Evolutionary conservation across 1,140 invertebrate species (phyloP), one percentile per base, ranked within the genome.

Genomic region (Aleiodes sp.): DNA sequence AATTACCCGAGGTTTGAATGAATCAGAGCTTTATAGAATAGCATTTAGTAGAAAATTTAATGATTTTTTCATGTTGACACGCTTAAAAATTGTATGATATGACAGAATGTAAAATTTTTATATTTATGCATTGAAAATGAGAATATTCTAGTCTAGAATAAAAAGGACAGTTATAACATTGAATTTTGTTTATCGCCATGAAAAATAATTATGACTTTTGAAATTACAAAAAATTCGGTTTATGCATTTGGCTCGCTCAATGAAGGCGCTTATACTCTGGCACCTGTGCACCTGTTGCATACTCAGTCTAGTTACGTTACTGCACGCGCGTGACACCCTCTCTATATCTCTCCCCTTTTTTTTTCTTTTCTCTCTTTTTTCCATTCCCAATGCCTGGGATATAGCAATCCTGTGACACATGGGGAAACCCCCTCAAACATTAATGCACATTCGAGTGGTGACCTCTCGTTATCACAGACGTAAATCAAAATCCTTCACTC

Each of bases 281-380:
- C 56, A 59, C 56, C 56, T 59, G 56, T 59, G 28, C 56, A 59
- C 56, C 56, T 59, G 56, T 59, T 59, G 56, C 56, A 59, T 14
- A 29, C n/a, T 14, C 29, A 31, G 9, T 8, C 56, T 59, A 59
- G 56, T 59, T 59, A 59, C 26, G 28, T 59, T 31, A 33, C 26
- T 14, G 7, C 24, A 59, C 28, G 26, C 46, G 46, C 46, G 3
- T 10, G 12, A 24, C 12, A n/a, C n/a, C n/a, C n/a, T 59, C 12
- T 59, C 10, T 31, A 24, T 59, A 14, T 31, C 28, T 9, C 21
- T 24, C 46, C 4, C 21, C 12, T 56, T 59, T 16, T 8, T 8
- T 33, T 33, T 1, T 33, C 2, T 33, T 4, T n/a, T 14, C 28
- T n/a, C 28, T 12, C 26, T 19, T 29, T 59, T 24, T n/a, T 1